phyloP scores from a whole-genome alignment of 2,888 invertebrate genomes.

The Trichopoda pennipes region DNA sequence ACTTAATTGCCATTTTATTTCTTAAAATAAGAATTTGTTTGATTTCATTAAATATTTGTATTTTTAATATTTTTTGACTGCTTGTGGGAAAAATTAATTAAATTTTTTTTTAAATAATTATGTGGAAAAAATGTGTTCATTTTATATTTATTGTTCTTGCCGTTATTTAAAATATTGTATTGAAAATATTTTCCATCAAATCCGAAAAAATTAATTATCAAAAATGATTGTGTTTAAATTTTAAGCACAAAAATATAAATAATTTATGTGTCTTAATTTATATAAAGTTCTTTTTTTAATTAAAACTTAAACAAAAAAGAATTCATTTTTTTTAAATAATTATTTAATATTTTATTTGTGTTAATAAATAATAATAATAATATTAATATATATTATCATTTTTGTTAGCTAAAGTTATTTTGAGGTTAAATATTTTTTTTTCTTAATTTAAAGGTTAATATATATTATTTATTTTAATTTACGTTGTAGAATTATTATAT shows the following conservation, averaged over 20 bases:
- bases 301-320: too few species aligned
- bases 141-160: constrained; percentile 24
- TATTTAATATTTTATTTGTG: neutral
- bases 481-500: neutral
- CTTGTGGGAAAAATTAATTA: constrained; percentile 13
- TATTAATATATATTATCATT: neutral
- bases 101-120: constrained; percentile 52
- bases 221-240: too few species aligned
- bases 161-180: constrained; percentile 26
- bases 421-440: neutral
- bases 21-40: neutral
- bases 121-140: constrained; percentile 41
- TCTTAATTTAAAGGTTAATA: constrained; percentile 22
- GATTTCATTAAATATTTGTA: neutral
- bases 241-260: too few species aligned
- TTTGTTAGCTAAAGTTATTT: constrained; percentile 4
- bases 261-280: too few species aligned
- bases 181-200: constrained; percentile 1
- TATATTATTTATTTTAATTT: constrained; percentile 9
- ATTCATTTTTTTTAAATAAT: neutral
- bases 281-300: too few species aligned
- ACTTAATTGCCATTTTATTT: neutral
- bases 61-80: neutral
- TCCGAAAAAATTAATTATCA: neutral
- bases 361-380: constrained; percentile 5